phyloP scores from a whole-genome alignment of 35 echinoderm and acorn worm genomes.

The Amphiura filiformis region DNA sequence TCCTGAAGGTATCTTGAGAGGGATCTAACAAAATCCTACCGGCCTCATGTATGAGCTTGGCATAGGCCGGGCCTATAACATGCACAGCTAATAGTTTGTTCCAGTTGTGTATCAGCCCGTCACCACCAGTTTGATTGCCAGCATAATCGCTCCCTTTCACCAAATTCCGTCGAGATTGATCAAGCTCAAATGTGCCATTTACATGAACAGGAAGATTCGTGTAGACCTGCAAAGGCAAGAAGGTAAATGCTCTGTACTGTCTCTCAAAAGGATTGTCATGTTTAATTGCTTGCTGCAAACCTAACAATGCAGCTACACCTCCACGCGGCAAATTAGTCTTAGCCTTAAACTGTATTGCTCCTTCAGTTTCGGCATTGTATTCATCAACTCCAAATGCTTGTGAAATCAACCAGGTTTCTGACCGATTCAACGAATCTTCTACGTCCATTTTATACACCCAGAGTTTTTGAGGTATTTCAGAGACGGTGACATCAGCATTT shows the following conservation, averaged over 20 bases:
- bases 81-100: constrained; percentile 31
- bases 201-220: constrained; percentile 64
- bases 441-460: constrained; percentile 18
- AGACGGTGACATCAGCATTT: neutral
- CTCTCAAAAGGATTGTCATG: neutral
- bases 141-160: constrained; percentile 11
- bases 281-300: neutral
- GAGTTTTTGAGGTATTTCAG: neutral
- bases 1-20: neutral
- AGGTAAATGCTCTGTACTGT: constrained; percentile 37
- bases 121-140: too few relatives aligned
- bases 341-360: neutral
- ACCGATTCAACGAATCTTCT: neutral
- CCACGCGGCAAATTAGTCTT: constrained; percentile 35
- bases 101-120: constrained; percentile 27
- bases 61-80: constrained; percentile 47
- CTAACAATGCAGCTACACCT: constrained; percentile 32
- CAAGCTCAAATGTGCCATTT: constrained; percentile 59
- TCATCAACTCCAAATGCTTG: constrained; percentile 37
- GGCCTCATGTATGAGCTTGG: neutral
- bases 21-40: neutral
- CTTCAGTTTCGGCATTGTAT: neutral
- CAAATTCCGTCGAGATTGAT: constrained; percentile 18
- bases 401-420: constrained; percentile 34
- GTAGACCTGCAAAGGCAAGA: constrained; percentile 60